phyloP scores from a whole-genome alignment of 2,888 invertebrate species.

The Lampropteryx suffumata region DNA sequence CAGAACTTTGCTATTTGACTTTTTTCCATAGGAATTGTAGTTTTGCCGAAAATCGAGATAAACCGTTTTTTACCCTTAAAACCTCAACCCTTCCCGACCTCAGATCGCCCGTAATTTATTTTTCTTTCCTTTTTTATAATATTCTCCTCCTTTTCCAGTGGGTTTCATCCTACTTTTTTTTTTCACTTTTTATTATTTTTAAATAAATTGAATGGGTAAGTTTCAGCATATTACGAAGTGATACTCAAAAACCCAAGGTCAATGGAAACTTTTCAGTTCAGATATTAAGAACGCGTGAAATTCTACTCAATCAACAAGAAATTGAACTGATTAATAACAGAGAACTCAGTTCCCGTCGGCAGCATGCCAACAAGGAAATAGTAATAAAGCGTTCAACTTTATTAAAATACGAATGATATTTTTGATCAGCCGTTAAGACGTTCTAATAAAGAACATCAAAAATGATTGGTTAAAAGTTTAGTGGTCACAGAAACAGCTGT shows the following conservation, averaged over 20 bases:
- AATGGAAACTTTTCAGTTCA: neutral
- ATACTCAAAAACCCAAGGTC: neutral
- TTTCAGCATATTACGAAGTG: too few species aligned
- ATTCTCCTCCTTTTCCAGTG: too few species aligned
- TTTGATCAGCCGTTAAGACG: slow-evolving; percentile 12
- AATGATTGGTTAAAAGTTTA: slow-evolving; percentile 6
- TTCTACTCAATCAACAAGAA: slow-evolving; percentile 14
- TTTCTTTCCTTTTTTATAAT: too few species aligned
- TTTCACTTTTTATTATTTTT: too few species aligned
- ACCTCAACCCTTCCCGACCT: too few species aligned
- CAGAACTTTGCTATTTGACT: too few species aligned
- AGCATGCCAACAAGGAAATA: slow-evolving; percentile 16
- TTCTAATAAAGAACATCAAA: slow-evolving; percentile 1
- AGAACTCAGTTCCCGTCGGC: slow-evolving; percentile 17
- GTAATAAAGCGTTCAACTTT: slow-evolving; percentile 12
- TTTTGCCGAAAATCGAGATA: too few species aligned
- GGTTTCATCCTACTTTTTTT: too few species aligned
- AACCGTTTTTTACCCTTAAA: too few species aligned
- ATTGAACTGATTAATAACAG: slow-evolving; percentile 7
- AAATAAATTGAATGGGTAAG: too few species aligned
- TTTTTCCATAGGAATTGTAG: too few species aligned
- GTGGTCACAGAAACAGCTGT: slow-evolving; percentile 11
- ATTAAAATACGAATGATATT: slow-evolving; percentile 11
- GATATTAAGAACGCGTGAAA: slow-evolving; percentile 3
- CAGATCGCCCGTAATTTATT: too few species aligned